These are phyloP conservation scores for Xenopus borealis DNA, from an alignment of 2,113 vertebrate species.

Conservation along the genomic window DNA sequence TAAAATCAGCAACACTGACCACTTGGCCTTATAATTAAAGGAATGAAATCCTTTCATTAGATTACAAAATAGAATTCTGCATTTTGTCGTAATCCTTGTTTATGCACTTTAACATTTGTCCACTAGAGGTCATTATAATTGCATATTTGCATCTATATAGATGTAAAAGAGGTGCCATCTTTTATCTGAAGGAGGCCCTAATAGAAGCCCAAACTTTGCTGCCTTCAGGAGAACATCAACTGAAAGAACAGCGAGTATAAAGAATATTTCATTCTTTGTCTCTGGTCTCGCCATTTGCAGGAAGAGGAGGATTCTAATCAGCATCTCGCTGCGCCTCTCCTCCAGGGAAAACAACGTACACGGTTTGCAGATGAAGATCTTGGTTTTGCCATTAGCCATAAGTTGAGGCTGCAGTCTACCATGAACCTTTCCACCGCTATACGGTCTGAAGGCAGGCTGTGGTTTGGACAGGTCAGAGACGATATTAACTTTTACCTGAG, in stretches of 20 bases:
- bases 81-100: too few relatives aligned
- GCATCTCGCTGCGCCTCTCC: conserved; percentile 86
- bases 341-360: conserved; percentile 91
- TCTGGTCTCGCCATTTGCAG: conserved; percentile 85
- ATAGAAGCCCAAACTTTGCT: too few relatives aligned
- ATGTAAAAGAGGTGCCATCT: too few relatives aligned
- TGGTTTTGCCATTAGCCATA: conserved; percentile 90
- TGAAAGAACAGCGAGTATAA: background rate
- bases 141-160: too few relatives aligned
- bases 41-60: too few relatives aligned
- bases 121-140: too few relatives aligned
- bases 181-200: too few relatives aligned
- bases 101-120: too few relatives aligned
- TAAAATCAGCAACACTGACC: too few relatives aligned
- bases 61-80: too few relatives aligned
- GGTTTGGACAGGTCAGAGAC: conserved; percentile 94
- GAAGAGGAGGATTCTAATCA: conserved; percentile 89
- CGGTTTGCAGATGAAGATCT: conserved; percentile 92
- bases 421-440: conserved; percentile 84
- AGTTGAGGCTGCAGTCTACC: conserved; percentile 82
- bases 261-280: background rate
- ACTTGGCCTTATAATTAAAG: too few relatives aligned
- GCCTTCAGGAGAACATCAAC: background rate
- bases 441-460: conserved; percentile 83
- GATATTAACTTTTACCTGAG: conserved; percentile 97